These are phyloP conservation scores for Phoronis australis DNA, from an alignment of 2,888 invertebrate genomes.

Conservation along the genomic window DNA sequence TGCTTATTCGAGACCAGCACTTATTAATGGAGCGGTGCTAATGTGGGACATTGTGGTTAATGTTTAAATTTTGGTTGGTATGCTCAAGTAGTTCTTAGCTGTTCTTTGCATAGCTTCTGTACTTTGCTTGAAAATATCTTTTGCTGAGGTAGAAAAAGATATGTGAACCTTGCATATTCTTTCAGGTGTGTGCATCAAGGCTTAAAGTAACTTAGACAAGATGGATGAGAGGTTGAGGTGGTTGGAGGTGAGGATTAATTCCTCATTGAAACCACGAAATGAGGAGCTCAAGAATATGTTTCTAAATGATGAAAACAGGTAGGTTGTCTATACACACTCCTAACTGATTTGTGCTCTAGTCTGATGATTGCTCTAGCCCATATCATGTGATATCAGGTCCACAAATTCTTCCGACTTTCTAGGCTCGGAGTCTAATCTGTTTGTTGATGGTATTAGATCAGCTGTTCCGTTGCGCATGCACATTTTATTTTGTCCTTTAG, in stretches of 20 bases:
- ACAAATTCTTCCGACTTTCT: background rate
- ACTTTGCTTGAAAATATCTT: too few relatives aligned
- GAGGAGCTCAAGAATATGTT: constrained; percentile 50
- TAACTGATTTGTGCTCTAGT: background rate
- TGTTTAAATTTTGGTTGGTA: too few relatives aligned
- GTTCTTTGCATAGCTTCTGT: too few relatives aligned
- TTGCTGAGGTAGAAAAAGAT: too few relatives aligned
- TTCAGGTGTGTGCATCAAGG: too few relatives aligned
- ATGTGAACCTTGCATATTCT: too few relatives aligned
- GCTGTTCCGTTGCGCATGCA: background rate
- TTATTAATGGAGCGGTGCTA: too few relatives aligned
- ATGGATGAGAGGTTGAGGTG: constrained; percentile 49
- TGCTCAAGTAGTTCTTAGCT: too few relatives aligned
- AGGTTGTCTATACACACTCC: background rate
- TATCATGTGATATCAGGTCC: background rate
- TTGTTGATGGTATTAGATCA: too few relatives aligned
- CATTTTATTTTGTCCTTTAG: background rate
- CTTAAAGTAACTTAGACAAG: too few relatives aligned
- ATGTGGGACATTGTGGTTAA: too few relatives aligned
- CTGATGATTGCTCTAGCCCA: background rate
- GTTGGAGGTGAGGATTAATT: constrained; percentile 47
- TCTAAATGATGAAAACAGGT: constrained; percentile 50
- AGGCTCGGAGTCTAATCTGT: background rate
- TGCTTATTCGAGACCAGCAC: too few relatives aligned
- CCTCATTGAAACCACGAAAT: constrained; percentile 46